Evolutionary conservation across 2,797 vertebrate species (phyloP), one percentile per base, ranked within the genome.

Genomic region (Cynodonichthys magdalenae): DNA sequence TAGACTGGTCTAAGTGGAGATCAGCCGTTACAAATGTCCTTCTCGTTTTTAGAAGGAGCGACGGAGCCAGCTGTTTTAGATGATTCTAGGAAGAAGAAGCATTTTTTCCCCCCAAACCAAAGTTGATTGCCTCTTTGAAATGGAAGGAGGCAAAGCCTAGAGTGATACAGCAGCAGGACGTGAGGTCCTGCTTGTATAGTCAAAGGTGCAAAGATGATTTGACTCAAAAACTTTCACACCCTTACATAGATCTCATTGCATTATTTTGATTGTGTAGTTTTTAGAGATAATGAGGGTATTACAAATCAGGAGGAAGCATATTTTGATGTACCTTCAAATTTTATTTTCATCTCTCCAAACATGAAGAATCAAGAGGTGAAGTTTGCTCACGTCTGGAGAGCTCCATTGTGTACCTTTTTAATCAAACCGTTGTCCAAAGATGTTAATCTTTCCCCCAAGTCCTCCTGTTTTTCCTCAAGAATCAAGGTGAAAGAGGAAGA

Each of bases 241-340:
- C 85, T 84, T 49, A 81, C 83, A 85, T 75, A 77, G 83, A 90
- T 88, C 80, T 83, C 88, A 88, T 90, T 53, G 59, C 77, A 7
- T 88, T 87, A 82, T 85, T 87, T 87, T 88, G 67, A 79, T 85
- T 77, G 81, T 79, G 63, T 89, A 87, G 90, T 84, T 76, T 84
- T 76, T 88, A 89, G 80, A 84, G 79, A 83, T 83, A 75, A 86
- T 74, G 88, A 91, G 81, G 90, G 86, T 89, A 83, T 85, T 66
- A 66, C 84, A 80, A 91, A 90, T 89, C 87, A 90, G 87, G 89
- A 90, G 87, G 83, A 88, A 79, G 74, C 79, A 74, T 91, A 81
- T 83, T 85, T 87, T 86, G 83, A 63, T 70, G 81, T 86, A 80
- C 85, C 87, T 84, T 87, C 83, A 71, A 54, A 77, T 87, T 74